A percentile compares a stretch with the other conserved stretches of the same genome.
Conservation (phyloP, 2,888 invertebrate genomes). For the Melipona beecheii region DNA sequence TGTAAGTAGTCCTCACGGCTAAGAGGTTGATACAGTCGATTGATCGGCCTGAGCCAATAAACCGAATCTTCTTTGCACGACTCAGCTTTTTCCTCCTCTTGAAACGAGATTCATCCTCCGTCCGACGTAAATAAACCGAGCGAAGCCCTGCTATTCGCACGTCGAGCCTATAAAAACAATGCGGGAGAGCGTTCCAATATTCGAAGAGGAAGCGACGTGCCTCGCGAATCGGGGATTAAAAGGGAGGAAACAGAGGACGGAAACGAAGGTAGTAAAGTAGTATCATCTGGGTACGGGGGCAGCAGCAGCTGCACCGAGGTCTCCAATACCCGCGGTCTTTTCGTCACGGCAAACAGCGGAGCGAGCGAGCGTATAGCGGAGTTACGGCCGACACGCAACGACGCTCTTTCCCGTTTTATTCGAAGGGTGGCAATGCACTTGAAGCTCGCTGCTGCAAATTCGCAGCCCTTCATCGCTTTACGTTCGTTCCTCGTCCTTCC, state of each 20-base stretch:
- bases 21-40: background rate
- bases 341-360: slow-evolving; percentile 28
- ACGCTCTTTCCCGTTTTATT: slow-evolving; percentile 54
- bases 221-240: slow-evolving; percentile 31
- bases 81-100: no score
- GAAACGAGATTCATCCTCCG: background rate
- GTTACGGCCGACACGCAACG: slow-evolving; percentile 53
- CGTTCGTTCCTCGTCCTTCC: slow-evolving; percentile 37
- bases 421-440: slow-evolving; percentile 54
- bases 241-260: background rate
- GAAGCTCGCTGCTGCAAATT: slow-evolving; percentile 56
- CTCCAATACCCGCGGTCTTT: slow-evolving; percentile 5
- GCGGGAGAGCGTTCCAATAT: background rate
- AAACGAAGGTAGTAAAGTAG: background rate
- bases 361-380: slow-evolving; percentile 11
- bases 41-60: slow-evolving; percentile 8
- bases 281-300: background rate
- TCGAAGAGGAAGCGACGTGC: background rate
- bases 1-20: no score
- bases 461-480: slow-evolving; percentile 62
- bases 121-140: background rate
- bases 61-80: background rate
- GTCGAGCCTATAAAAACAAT: background rate
- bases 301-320: background rate
- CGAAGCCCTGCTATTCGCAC: background rate